Base-by-base conservation (phyloP, 2,888 invertebrate species). In the Pandemis cinnamomeana region DNA sequence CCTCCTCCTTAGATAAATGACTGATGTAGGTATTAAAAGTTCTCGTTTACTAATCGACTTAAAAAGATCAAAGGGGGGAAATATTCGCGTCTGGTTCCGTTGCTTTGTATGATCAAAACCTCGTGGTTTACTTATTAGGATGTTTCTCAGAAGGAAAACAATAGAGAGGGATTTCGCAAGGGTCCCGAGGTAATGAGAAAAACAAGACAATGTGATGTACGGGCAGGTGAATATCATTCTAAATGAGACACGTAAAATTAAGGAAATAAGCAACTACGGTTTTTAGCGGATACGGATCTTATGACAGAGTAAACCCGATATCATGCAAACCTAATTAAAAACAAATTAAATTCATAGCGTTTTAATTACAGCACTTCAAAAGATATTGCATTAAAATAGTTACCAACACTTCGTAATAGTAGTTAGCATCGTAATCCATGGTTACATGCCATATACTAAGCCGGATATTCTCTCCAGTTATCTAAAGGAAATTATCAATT, bases 131-230 rank as follows among this genome's bases (percentile, higher is more conserved):
- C 63, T 58, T 46, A 11, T 58, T 46, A 11, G 53, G 7, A 55
- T 55, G 41, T 42, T 62, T 62, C 62, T n/a, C 42, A 42, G 63
- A 55, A 13, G 62, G 55, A 6, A 41, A 68, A 72, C 67, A 72
- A 68, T 63, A 20, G 72, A 66, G 62, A 62, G 44, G 55, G 15
- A 62, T 72, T 72, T 51, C 53, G 67, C 61, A 67, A 67, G 27
- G 60, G 71, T 60, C 51, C 27, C 15, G 66, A 67, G 60, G 4
- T 36, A 36, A 36, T 36, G 27, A 36, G 27, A 36, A 36, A 36
- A 36, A 36, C 4, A 36, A 36, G 66, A 71, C 71, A 71, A 71
- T 71, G 71, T 60, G 11, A 20, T 20, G 15, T 66, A 53, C 48
- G 66, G 42, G 48, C 48, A 67, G 20, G 64, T 58, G 58, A 64